phyloP scores from a whole-genome alignment of 2,888 invertebrate species.

The Amblyjoppa proteus region DNA sequence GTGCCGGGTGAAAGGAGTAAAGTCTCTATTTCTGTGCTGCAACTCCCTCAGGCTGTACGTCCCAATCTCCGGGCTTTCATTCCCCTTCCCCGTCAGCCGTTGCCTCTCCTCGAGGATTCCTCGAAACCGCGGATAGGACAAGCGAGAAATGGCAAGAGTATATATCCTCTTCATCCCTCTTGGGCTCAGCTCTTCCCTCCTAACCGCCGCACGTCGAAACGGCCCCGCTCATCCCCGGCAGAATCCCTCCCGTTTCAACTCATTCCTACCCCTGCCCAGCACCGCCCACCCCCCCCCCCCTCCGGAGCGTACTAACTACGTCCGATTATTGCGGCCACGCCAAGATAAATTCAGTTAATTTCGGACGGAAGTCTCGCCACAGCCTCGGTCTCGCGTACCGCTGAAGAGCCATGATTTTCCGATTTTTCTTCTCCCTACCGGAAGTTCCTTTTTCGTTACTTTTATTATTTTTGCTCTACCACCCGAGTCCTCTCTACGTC shows the following conservation, averaged over 20 bases:
- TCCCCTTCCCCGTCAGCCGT: constrained; percentile 36
- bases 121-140: constrained; percentile 61
- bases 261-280: neutral
- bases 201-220: constrained; percentile 37
- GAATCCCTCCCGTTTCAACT: constrained; percentile 17
- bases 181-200: constrained; percentile 29
- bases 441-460: neutral
- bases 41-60: constrained; percentile 47
- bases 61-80: constrained; percentile 55
- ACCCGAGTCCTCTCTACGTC: neutral
- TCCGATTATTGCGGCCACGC: constrained; percentile 77
- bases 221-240: constrained; percentile 10
- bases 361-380: constrained; percentile 66
- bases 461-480: too few relatives aligned
- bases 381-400: neutral
- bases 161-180: constrained; percentile 50
- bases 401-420: constrained; percentile 6
- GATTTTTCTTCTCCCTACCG: constrained; percentile 4
- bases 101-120: constrained; percentile 55
- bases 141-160: constrained; percentile 54
- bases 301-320: constrained; percentile 72
- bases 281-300: too few relatives aligned
- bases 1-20: constrained; percentile 37
- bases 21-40: constrained; percentile 48
- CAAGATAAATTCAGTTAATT: constrained; percentile 79